These are phyloP conservation scores for Ormyrus rosae DNA, from an alignment of 2,888 invertebrate species.

Conservation along the genomic window DNA sequence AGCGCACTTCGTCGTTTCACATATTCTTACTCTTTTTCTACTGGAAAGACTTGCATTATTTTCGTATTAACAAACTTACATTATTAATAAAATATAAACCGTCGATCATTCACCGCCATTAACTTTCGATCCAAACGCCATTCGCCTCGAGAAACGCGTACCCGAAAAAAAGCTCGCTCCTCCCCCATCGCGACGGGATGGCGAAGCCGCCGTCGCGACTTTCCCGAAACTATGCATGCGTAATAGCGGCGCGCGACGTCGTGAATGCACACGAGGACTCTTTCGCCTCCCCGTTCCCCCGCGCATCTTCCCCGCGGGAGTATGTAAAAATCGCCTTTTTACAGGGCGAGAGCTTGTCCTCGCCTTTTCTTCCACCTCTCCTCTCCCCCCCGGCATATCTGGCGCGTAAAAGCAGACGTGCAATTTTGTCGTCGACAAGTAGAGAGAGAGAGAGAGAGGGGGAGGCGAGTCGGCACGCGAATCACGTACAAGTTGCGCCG, in stretches of 20 bases:
- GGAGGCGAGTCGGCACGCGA: background rate
- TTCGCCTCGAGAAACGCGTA: too few relatives aligned
- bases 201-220: background rate
- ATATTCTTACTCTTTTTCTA: too few relatives aligned
- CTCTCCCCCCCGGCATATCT: background rate
- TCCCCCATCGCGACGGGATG: background rate
- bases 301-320: constrained; percentile 1
- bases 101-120: too few relatives aligned
- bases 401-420: constrained; percentile 7
- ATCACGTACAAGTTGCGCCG: constrained; percentile 23
- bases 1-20: too few relatives aligned
- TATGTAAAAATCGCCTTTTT: constrained; percentile 1
- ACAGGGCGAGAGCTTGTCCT: too few relatives aligned
- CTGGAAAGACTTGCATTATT: too few relatives aligned
- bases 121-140: too few relatives aligned
- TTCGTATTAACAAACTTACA: too few relatives aligned
- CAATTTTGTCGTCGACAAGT: constrained; percentile 13
- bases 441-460: background rate
- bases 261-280: background rate
- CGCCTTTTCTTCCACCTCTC: background rate
- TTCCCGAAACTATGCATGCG: constrained; percentile 30
- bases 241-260: background rate
- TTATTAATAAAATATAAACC: background rate
- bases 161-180: background rate
- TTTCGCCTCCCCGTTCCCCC: background rate